Evolutionary conservation across 2,888 invertebrate species (phyloP), one percentile per base, ranked within the genome.

Genomic region (Caenorhabditis japonica): DNA sequence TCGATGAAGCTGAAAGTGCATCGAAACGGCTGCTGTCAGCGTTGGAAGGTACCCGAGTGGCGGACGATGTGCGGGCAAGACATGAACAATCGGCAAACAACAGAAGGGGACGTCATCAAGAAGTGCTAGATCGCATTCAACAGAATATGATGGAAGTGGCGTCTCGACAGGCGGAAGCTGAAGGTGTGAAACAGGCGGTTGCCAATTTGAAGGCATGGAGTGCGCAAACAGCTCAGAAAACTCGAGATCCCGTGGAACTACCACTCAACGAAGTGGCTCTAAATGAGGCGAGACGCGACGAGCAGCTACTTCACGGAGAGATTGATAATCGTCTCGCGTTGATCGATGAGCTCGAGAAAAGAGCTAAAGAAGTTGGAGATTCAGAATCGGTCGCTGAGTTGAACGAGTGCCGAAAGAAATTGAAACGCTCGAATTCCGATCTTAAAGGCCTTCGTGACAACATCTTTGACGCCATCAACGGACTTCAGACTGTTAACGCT

Each of bases 161-260:
- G 0, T 66, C 74, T 0, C 49, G 76, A 15, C 61, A 74, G 34
- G 80, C 80, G 3, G 74, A 58, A 17, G 76, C 75, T 10, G 82
- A 82, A 69, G 82, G 79, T 15, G 74, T 80, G 17, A 76, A 73
- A 41, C 68, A 79, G 12, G 76, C 79, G 3, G 72, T 75, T 15
- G 44, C 39, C n/a, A 70, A 75, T 25, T 30, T 80, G 33, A 58
- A 61, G 13, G 49, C 27, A 12, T 82, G 80, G 80, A 70, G 71
- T 41, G 17, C 21, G 1, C 47, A 71, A 13, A 73, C 75, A 19
- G 72, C 69, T 8, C 38, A 59, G 23, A 46, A 47, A 30, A 76
- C 73, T 0, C 43, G 64, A 10, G 38, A 53, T 10, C 64, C 79
- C 21, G 51, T 66, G 15, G 69, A 70, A n/a, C 38, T 81, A 8